Base-by-base conservation (phyloP, 2,113 vertebrate genomes). In the Callocephalon fimbriatum region DNA sequence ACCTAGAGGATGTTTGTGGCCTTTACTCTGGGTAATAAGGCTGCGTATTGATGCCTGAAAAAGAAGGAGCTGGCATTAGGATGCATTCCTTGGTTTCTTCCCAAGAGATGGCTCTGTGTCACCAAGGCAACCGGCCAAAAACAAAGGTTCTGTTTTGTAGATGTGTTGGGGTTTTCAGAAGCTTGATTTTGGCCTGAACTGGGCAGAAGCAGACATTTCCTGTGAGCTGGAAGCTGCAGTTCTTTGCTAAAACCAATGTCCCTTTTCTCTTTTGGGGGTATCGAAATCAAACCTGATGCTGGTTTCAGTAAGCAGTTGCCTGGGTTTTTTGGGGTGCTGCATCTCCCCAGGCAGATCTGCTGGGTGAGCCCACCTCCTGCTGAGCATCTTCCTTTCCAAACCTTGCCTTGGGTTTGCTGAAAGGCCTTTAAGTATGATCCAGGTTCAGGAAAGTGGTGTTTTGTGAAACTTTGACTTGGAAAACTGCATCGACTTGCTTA, bases 1-100 rank as follows among this genome's bases (percentile, higher is more conserved):
- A 81, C 89, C 73, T 21, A 93, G 91, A 96, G 94, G 91, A 96
- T 96, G 93, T 94, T 97, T 97, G 93, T 94, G 93, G 89, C 94
- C 93, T 94, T 93, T 78, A 19, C 44, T 86, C 94, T 56, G 95
- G 73, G 58, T 93, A 89, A 61, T 59, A 71, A 74, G 80, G 83
- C 91, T 59, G 91, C 63, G 51, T 61, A 93, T 47, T 91, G 86
- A 93, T 97, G 94, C 94, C 95, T 95, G 91, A 94, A 96, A 94
- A 96, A 94, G 95, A 97, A 96, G 80, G 73, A 94, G 93, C 80
- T 67, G 15, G 2, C 37, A 74, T 84, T 77, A 54, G 90, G 81
- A 89, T 6, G 5, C 94, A 93, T 96, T 96, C 95, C 93, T 96
- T 96, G 96, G 95, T 91, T 93, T 70, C 89, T 93, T 87, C 91